phyloP scores from a whole-genome alignment of 2,888 invertebrate genomes.

The Leptinotarsa rubiginosa region DNA sequence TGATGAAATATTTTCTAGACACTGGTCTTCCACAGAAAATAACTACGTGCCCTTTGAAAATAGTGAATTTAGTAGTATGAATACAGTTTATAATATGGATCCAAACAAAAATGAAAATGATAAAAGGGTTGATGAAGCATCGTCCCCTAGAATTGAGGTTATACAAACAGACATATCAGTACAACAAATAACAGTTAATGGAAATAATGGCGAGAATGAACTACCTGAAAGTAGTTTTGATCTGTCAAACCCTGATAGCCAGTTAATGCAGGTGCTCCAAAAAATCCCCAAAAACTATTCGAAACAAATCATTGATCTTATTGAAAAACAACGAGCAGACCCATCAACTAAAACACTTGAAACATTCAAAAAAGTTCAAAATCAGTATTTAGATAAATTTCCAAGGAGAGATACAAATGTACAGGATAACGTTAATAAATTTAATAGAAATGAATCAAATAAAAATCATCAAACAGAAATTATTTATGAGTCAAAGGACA shows the following conservation, averaged over 20 bases:
- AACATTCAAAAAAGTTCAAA: conserved; percentile 20
- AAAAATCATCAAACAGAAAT: not conserved
- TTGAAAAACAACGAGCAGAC: conserved; percentile 49
- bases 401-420: not conserved
- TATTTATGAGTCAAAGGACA: not conserved
- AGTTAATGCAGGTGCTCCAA: conserved; percentile 50
- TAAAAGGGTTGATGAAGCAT: conserved; percentile 29
- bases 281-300: conserved; percentile 57
- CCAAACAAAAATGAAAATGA: conserved; percentile 12
- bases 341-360: conserved; percentile 20
- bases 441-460: conserved; percentile 1
- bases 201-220: conserved; percentile 32
- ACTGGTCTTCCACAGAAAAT: conserved; percentile 47
- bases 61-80: conserved; percentile 47
- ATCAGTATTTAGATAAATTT: conserved; percentile 24
- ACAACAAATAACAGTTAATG: conserved; percentile 54
- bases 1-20: conserved; percentile 31
- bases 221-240: conserved; percentile 40
- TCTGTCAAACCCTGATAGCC: conserved; percentile 47
- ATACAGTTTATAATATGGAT: conserved; percentile 45
- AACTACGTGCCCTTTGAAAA: conserved; percentile 45
- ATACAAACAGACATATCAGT: conserved; percentile 58
- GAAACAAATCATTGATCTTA: conserved; percentile 57
- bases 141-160: conserved; percentile 52
- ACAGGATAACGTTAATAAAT: not conserved